Evolutionary conservation across 2,113 vertebrate species (phyloP), one percentile per base, ranked within the genome.

Genomic region (Zootoca vivipara): DNA sequence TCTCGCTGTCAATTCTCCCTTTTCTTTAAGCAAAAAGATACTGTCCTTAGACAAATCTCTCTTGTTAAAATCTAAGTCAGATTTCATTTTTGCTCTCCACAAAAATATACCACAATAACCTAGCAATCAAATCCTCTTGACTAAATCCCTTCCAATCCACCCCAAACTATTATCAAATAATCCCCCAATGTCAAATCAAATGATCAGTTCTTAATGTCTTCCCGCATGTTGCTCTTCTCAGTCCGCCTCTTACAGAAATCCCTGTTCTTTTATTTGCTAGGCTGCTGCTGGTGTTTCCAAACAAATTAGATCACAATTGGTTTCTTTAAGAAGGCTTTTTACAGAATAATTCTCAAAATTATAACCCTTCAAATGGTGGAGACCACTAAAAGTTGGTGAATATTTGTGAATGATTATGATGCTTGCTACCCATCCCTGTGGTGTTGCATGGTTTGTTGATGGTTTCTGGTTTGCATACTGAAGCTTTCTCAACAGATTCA

Each of bases 161-260:
- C 4, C 8, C 10, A 30, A 85, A 4, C 40, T 82, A 81, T 72
- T 85, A 35, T 80, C 75, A 89, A 85, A 85, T 84, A 78, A 88
- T 83, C 46, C 81, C 22, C 18, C 24, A 58, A 24, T 72, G 33
- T 85, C 52, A 18, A 42, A 58, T 87, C 52, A 89, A 79, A 73
- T 80, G 42, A 64, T 24, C 28, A 28, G 0, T 22, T 10, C n/a
- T 0, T 0, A 86, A 46, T 26, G 85, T 85, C 56, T 85, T 33
- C 0, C 0, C 35, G 78, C 42, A 33, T 24, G 24, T n/a, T 84
- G 24, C 20, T 83, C 12, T 52, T 89, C 46, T 85, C 38, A 20
- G 8, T 18, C 64, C 28, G 4, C 67, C 2, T 83, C 13, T 20
- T 5, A 1, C 42, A 74, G 67, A 42, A 78, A 69, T 4, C n/a